Evolutionary conservation across 1,140 invertebrate species (phyloP).

Genomic region (Drosophila nigromelanica): DNA sequence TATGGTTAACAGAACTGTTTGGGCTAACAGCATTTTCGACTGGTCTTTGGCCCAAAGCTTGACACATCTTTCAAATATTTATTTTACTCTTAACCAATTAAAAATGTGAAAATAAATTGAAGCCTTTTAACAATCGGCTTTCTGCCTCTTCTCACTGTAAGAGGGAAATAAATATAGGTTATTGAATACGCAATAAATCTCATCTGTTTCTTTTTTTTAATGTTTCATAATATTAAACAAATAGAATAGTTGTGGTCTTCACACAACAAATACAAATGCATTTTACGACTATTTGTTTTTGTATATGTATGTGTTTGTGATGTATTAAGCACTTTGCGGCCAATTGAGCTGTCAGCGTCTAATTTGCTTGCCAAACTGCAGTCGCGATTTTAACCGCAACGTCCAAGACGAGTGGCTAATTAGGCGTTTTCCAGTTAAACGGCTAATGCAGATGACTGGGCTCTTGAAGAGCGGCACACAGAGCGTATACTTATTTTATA

Average conservation of each 20-base stretch:
- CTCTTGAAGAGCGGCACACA: conserved; percentile 31
- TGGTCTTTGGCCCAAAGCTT: not conserved
- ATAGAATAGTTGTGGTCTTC: too few relatives aligned
- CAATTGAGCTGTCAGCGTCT: conserved; percentile 47
- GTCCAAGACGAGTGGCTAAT: conserved; percentile 12
- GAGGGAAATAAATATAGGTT: too few relatives aligned
- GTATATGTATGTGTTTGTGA: too few relatives aligned
- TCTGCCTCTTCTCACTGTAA: too few relatives aligned
- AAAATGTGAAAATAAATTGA: conserved; percentile 32
- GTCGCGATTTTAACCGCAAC: not conserved
- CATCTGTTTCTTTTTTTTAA: too few relatives aligned
- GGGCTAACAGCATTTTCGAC: conserved; percentile 16
- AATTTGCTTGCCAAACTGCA: too few relatives aligned
- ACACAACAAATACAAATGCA: too few relatives aligned
- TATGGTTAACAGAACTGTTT: conserved; percentile 65
- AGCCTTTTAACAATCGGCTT: not conserved
- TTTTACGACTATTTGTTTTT: too few relatives aligned
- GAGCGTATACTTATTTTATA: conserved; percentile 34
- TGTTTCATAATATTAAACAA: too few relatives aligned
- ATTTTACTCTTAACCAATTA: conserved; percentile 4
- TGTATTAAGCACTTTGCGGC: conserved; percentile 56
- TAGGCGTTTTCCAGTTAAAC: not conserved
- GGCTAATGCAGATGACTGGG: conserved; percentile 6
- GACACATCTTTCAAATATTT: conserved; percentile 12
- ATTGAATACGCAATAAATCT: too few relatives aligned